A percentile compares a stretch with the other conserved stretches of the same genome.
Conservation (phyloP, 2,888 invertebrate species). For the Ophion costatus region DNA sequence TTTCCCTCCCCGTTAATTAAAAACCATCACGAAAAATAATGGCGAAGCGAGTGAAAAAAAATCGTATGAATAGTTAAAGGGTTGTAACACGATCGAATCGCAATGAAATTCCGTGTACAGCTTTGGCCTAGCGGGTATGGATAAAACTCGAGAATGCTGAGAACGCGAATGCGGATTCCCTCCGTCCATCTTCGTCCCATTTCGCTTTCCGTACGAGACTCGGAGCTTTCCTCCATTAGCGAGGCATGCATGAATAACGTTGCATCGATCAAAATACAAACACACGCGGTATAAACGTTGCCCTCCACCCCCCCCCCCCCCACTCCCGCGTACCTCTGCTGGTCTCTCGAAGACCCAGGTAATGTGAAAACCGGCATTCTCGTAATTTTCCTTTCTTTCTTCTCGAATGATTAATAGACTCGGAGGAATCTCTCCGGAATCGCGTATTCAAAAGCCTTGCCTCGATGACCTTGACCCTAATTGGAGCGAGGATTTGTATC, state of each 20-base stretch:
- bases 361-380: slow-evolving; percentile 5
- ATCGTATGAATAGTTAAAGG: not conserved
- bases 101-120: not conserved
- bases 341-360: not conserved
- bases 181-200: slow-evolving; percentile 39
- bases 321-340: not conserved
- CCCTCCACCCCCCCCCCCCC: not conserved
- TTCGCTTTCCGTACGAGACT: slow-evolving; percentile 16
- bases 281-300: not conserved
- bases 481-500: slow-evolving; percentile 17
- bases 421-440: slow-evolving; percentile 25
- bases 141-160: slow-evolving; percentile 21
- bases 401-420: slow-evolving; percentile 55
- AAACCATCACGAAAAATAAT: not conserved
- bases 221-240: slow-evolving; percentile 57
- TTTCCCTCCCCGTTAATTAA: not conserved
- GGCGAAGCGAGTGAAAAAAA: not conserved
- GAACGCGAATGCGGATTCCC: slow-evolving; percentile 25
- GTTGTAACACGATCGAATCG: not conserved
- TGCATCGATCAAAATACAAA: slow-evolving; percentile 54
- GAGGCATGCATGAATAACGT: slow-evolving; percentile 57
- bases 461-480: slow-evolving; percentile 35
- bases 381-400: slow-evolving; percentile 7
- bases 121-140: not conserved
- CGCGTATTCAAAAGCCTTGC: not conserved